Percentiles rank a stretch among this genome's conserved stretches.
Evolutionary conservation across 2,888 invertebrate species (phyloP).

Genomic region (Anaspis maculata): DNA sequence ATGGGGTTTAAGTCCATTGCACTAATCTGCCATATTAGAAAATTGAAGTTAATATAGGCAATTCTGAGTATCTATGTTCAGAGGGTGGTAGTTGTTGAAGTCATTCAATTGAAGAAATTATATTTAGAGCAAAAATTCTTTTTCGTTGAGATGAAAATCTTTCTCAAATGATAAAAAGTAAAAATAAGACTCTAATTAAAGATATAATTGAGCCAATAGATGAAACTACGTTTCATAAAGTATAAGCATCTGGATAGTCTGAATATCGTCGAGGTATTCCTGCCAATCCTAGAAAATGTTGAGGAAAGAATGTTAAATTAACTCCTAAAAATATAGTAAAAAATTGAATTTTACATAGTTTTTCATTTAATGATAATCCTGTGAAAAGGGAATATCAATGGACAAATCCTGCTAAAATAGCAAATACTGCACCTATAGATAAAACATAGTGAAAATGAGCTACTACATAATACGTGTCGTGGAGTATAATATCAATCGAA

Average conservation of each 20-base stretch:
- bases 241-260: conserved; percentile 50
- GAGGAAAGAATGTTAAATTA: conserved; percentile 73
- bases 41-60: conserved; percentile 48
- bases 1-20: conserved; percentile 60
- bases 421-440: conserved; percentile 72
- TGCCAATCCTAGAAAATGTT: conserved; percentile 63
- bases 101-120: conserved; percentile 55
- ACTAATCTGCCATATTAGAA: conserved; percentile 56
- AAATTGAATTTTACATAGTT: conserved; percentile 59
- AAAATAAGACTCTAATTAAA: conserved; percentile 48
- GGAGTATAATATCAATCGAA: conserved; percentile 66
- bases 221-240: conserved; percentile 58
- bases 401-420: conserved; percentile 65
- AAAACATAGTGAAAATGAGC: conserved; percentile 77
- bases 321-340: conserved; percentile 64
- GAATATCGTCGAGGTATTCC: conserved; percentile 72
- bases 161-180: conserved; percentile 57
- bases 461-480: conserved; percentile 80
- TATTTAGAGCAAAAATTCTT: conserved; percentile 44
- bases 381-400: conserved; percentile 65
- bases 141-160: conserved; percentile 45
- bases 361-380: conserved; percentile 51
- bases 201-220: conserved; percentile 59
- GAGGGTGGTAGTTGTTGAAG: conserved; percentile 49
- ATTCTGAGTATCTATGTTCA: conserved; percentile 53